phyloP scores from a whole-genome alignment of 2,888 invertebrate species.

The Silvanus unidentatus region DNA sequence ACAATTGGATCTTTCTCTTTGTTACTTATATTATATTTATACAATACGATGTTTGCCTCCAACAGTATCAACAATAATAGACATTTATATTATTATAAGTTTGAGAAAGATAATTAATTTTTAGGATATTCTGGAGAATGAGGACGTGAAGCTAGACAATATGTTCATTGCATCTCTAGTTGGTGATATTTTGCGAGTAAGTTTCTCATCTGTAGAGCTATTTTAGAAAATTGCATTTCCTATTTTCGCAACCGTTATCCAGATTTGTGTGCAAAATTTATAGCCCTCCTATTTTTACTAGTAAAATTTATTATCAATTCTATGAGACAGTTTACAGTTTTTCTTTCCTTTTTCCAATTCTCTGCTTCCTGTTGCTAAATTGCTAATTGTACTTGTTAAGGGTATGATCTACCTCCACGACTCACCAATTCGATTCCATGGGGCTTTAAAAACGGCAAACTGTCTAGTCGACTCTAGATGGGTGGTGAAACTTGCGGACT shows the following conservation, averaged over 20 bases:
- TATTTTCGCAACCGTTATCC: too few relatives aligned
- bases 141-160: constrained; percentile 90
- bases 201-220: constrained; percentile 14
- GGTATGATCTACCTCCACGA: constrained; percentile 89
- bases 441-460: constrained; percentile 82
- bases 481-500: constrained; percentile 91
- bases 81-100: too few relatives aligned
- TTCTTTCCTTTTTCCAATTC: not conserved
- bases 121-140: constrained; percentile 89
- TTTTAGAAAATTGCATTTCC: not conserved
- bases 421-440: constrained; percentile 79
- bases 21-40: too few relatives aligned
- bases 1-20: too few relatives aligned
- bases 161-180: constrained; percentile 95
- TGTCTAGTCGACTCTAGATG: constrained; percentile 92
- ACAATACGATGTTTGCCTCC: too few relatives aligned
- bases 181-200: constrained; percentile 89
- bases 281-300: too few relatives aligned
- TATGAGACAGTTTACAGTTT: too few relatives aligned
- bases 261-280: too few relatives aligned
- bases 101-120: constrained; percentile 17
- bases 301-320: too few relatives aligned
- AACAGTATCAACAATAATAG: too few relatives aligned
- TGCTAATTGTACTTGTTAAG: constrained; percentile 44
- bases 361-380: not conserved